Evolutionary conservation across 2,888 invertebrate species (phyloP).

Genomic region (Tetanocera ferruginea): DNA sequence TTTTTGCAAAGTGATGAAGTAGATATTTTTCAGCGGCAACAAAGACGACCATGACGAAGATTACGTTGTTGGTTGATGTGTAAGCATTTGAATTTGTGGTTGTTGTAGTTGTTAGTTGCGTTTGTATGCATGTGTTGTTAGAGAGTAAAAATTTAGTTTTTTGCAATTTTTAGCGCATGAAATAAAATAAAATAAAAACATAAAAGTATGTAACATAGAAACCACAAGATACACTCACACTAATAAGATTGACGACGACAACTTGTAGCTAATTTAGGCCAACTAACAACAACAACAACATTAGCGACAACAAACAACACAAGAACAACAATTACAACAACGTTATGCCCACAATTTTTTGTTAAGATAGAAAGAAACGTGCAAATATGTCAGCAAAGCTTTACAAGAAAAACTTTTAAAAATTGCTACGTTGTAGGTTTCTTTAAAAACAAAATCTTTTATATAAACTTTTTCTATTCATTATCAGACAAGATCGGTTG

Average conservation of each 20-base stretch:
- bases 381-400: neutral
- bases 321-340: neutral
- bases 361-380: neutral
- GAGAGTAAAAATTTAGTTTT: neutral
- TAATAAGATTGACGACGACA: neutral
- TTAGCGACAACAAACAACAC: neutral
- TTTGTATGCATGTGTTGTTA: neutral
- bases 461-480: neutral
- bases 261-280: neutral
- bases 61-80: neutral
- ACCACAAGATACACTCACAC: neutral
- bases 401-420: neutral
- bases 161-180: neutral
- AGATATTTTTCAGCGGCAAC: neutral
- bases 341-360: neutral
- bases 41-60: neutral
- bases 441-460: too few relatives aligned
- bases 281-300: neutral
- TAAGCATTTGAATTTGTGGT: neutral
- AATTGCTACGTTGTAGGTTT: too few relatives aligned
- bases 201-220: neutral
- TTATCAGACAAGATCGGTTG: constrained; percentile 6
- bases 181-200: neutral
- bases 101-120: neutral
- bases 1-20: neutral